These are phyloP conservation scores for Metaphire vulgaris DNA, from an alignment of 1,140 invertebrate species.

Conservation along the genomic window DNA sequence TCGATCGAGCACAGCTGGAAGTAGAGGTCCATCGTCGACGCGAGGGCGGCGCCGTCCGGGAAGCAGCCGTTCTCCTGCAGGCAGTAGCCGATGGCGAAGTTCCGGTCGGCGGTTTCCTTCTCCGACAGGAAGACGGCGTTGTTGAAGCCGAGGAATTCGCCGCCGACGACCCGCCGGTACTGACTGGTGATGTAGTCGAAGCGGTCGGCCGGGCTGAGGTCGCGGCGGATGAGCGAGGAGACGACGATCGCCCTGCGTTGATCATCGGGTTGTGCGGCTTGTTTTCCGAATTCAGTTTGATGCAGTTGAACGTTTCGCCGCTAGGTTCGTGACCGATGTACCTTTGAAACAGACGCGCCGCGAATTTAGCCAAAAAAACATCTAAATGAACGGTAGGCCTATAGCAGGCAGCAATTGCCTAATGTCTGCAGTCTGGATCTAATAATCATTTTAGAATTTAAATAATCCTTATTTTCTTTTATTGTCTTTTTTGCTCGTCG, in stretches of 20 bases:
- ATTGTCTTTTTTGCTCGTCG: no score
- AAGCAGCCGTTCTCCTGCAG: conserved; percentile 79
- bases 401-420: not conserved
- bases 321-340: conserved; percentile 72
- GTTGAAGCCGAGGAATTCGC: conserved; percentile 88
- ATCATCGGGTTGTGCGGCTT: conserved; percentile 99
- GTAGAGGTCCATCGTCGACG: conserved; percentile 94
- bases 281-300: conserved; percentile 86
- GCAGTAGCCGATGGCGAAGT: conserved; percentile 94
- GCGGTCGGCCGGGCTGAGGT: conserved; percentile 42
- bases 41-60: conserved; percentile 37
- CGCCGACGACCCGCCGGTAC: conserved; percentile 68
- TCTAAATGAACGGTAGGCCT: conserved; percentile 15
- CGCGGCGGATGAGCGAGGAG: conserved; percentile 72
- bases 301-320: conserved; percentile 91
- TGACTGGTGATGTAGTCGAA: conserved; percentile 57
- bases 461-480: not conserved
- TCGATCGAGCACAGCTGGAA: conserved; percentile 97
- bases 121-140: conserved; percentile 94
- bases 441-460: not conserved
- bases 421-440: not conserved
- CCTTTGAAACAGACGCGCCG: conserved; percentile 43
- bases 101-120: conserved; percentile 88
- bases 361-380: conserved; percentile 33
- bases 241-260: conserved; percentile 88